phyloP scores from a whole-genome alignment of 2,888 invertebrate genomes.

The Hyalella azteca region DNA sequence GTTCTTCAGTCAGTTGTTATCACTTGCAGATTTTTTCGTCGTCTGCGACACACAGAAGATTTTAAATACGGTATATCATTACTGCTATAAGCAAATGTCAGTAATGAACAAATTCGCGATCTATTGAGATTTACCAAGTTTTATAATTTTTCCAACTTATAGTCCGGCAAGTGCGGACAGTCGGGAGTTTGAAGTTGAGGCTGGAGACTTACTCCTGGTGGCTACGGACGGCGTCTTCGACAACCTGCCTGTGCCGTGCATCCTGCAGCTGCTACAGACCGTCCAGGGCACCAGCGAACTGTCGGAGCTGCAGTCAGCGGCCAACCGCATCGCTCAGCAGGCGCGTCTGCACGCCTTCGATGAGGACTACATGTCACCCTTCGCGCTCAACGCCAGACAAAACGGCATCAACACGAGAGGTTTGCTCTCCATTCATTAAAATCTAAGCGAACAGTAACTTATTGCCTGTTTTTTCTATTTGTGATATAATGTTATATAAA shows the following conservation, averaged over 20 bases:
- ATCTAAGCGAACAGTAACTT: too few relatives aligned
- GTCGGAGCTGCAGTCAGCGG: constrained; percentile 78
- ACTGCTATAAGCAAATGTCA: too few relatives aligned
- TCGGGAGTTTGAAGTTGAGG: constrained; percentile 83
- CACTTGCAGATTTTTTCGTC: too few relatives aligned
- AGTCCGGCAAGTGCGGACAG: constrained; percentile 92
- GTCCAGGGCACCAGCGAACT: constrained; percentile 76
- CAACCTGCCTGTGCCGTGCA: constrained; percentile 90
- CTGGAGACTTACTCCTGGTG: constrained; percentile 91
- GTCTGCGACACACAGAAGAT: too few relatives aligned
- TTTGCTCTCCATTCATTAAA: too few relatives aligned
- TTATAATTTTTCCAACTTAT: constrained; percentile 60
- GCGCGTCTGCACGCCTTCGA: constrained; percentile 93
- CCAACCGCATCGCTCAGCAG: constrained; percentile 94
- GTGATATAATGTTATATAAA: too few relatives aligned
- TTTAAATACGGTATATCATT: too few relatives aligned
- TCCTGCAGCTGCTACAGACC: constrained; percentile 69
- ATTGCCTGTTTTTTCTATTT: too few relatives aligned
- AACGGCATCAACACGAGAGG: constrained; percentile 93
- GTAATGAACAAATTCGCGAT: too few relatives aligned
- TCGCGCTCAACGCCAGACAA: constrained; percentile 88
- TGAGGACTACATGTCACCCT: constrained; percentile 93
- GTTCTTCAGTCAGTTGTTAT: too few relatives aligned
- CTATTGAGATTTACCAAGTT: too few relatives aligned
- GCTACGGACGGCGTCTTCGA: constrained; percentile 99